Evolutionary conservation across 2,113 vertebrate genomes (phyloP).

Genomic region (Polypterus bichir): DNA sequence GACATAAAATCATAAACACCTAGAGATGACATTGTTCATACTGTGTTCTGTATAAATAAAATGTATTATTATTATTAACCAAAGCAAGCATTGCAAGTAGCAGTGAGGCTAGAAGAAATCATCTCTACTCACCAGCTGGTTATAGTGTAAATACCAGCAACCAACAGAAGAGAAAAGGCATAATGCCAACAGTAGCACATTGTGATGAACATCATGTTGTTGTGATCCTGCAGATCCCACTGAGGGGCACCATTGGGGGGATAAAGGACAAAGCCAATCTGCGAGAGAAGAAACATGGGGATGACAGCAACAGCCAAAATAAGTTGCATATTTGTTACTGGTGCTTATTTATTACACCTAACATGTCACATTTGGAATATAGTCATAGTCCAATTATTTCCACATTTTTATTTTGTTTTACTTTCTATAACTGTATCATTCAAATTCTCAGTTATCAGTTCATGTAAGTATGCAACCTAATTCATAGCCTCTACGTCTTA

Average conservation of each 20-base stretch:
- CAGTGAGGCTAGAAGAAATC: background rate
- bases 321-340: too few species aligned
- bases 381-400: too few species aligned
- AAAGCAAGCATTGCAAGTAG: background rate
- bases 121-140: conserved; percentile 63
- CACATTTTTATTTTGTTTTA: too few species aligned
- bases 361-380: too few species aligned
- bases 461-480: too few species aligned
- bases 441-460: too few species aligned
- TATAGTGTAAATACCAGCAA: conserved; percentile 56
- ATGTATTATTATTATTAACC: background rate
- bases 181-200: conserved; percentile 91
- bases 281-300: conserved; percentile 24
- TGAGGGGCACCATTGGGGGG: conserved; percentile 56
- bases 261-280: conserved; percentile 87
- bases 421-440: too few species aligned
- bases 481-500: too few species aligned
- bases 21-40: background rate
- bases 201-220: conserved; percentile 73
- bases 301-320: too few species aligned
- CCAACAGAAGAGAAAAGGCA: conserved; percentile 52
- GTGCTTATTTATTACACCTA: too few species aligned
- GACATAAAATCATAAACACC: too few species aligned
- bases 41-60: background rate
- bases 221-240: conserved; percentile 71